Base-by-base conservation (phyloP, 2,888 invertebrate genomes). In the Diabrotica balteata region DNA sequence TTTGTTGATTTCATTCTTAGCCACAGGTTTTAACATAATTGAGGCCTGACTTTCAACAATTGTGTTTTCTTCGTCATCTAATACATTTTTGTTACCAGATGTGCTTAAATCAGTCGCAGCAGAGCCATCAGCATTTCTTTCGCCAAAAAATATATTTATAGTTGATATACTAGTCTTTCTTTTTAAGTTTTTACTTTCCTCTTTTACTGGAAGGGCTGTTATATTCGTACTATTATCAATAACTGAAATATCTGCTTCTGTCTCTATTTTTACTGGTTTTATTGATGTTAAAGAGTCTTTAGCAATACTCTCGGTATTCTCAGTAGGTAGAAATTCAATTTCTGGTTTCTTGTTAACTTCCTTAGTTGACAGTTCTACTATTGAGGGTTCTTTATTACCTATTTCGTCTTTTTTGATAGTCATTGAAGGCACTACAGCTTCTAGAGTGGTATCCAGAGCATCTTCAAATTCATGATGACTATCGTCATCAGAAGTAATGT, bases 401-500 rank as follows among this genome's bases (percentile, higher is more conserved):
- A 32, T 32, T 32, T 32, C 32, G 4, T 32, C 32, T 32, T 32
- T 32, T 32, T 32, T 32, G 32, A 32, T 32, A 32, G 32, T 32
- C 32, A 5, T 32, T 32, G 32, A 32, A 32, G 32, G 5, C 5
- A 32, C 32, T 32, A 32, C 32, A 5, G 32, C 32, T 32, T 32
- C 32, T 0, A 8, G 44, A 8, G 55, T 42, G 11, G 55, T 72
- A 64, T 77, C 78, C 11, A 76, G 54, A 46, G 80, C 80, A 69
- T 80, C 80, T 17, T 73, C 71, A 68, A 80, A 80, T 62, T 79
- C 77, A 11, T 72, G 72, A 52, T 73, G 72, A 46, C 67, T 72
- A 55, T 72, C 63, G 57, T 78, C 77, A 50, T 75, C 75, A 50
- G 75, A 75, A 43, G 75, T 70, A 8, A 69, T 64, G 52, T 72